Evolutionary conservation across 2,888 invertebrate genomes (phyloP), one percentile per base, ranked within the genome.

Genomic region (Barypeithes pellucidus): DNA sequence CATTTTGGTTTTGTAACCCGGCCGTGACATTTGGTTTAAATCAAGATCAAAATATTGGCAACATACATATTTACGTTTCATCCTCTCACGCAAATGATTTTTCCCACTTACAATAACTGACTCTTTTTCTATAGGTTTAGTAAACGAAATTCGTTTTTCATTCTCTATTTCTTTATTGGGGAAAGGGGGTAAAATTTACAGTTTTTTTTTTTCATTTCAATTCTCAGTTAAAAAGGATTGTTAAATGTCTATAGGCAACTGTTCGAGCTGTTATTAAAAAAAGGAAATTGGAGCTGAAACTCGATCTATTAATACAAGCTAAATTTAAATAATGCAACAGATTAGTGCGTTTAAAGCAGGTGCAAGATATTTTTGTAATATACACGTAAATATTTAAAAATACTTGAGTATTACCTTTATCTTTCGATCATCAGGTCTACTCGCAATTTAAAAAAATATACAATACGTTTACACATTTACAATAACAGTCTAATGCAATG

Each of bases 21-120:
- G 29, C 29, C 52, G 14, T 52, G 52, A 29, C 52, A 52, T 52
- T 52, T 52, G 7, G 29, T 52, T 29, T 52, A 24, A 52, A 52
- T 52, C 52, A 52, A 52, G 52, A 52, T 29, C 52, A 52, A 29
- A 12, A 52, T 52, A 11, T 52, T 52, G 52, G 52, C 52, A 52
- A 7, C 24, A 14, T 14, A 24, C 5, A 29, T 9, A 39, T 39
- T n/a, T 43, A 16, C 43, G 3, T 2, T 43, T 7, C 16, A 43
- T 43, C 12, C 43, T n/a, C 20, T 47, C 20, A 47, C 8, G 1
- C 20, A 3, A 47, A 12, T 47, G 4, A 20, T 47, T 20, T 47
- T 20, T 47, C 7, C 29, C 7, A 9, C 29, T 29, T 29, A 29
- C 24, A 24, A 24, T 24, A 24, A 24, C 5, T 24, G 24, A 24